Evolutionary conservation across 1,140 invertebrate genomes (phyloP).

Genomic region (Pantala flavescens): DNA sequence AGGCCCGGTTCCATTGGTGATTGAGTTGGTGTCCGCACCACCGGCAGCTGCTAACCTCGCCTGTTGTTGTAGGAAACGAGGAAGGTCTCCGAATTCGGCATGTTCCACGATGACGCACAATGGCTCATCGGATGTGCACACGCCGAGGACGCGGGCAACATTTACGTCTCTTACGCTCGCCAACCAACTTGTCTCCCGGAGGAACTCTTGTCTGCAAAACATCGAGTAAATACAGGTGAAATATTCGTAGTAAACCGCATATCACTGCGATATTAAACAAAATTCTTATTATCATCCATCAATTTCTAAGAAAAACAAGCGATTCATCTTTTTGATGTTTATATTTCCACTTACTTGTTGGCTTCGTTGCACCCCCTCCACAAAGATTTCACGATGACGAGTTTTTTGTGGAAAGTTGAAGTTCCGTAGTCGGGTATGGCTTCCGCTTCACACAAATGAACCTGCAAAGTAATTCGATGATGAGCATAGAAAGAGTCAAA

Average conservation of each 20-base stretch:
- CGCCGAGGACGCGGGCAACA: conserved; percentile 67
- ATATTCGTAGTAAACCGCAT: conserved; percentile 11
- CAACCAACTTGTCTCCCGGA: conserved; percentile 71
- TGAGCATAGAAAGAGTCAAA: not conserved
- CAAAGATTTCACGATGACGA: conserved; percentile 63
- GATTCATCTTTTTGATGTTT: too few species aligned
- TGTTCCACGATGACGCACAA: conserved; percentile 78
- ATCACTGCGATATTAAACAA: not conserved
- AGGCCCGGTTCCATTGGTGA: not conserved
- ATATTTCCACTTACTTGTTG: conserved; percentile 41
- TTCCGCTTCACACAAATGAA: conserved; percentile 63
- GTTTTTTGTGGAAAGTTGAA: conserved; percentile 47
- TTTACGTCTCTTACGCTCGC: conserved; percentile 72
- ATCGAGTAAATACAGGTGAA: too few species aligned
- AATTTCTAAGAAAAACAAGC: too few species aligned
- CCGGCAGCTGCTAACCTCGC: conserved; percentile 31
- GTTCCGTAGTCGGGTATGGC: conserved; percentile 51
- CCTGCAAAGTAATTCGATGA: conserved; percentile 36
- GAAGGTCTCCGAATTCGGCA: conserved; percentile 71
- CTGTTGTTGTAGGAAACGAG: conserved; percentile 54
- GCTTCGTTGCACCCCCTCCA: conserved; percentile 55
- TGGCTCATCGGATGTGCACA: conserved; percentile 70
- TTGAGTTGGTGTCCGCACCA: conserved; percentile 18
- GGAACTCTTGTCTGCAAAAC: conserved; percentile 62
- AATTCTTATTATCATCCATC: too few species aligned